These are phyloP conservation scores for Zaprionus taronus DNA, from an alignment of 1,140 invertebrate genomes.

Conservation along the genomic window DNA sequence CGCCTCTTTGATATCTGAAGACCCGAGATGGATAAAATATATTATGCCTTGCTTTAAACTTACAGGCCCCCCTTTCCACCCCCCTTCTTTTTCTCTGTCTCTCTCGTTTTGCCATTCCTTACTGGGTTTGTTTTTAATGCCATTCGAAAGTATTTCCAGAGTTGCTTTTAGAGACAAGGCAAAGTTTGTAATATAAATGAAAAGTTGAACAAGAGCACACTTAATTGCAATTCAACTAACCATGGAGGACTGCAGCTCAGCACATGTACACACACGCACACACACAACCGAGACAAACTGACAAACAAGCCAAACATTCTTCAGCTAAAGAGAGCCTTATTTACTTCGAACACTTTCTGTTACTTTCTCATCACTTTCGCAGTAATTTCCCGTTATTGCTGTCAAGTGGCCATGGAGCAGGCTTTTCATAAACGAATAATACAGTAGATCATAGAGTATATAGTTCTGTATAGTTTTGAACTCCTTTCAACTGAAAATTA, in stretches of 20 bases:
- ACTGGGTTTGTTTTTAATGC: conserved; percentile 15
- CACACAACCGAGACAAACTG: background rate
- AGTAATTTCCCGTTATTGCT: background rate
- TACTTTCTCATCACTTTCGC: background rate
- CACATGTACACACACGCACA: conserved; percentile 1
- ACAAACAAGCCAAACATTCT: background rate
- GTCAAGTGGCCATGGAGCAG: background rate
- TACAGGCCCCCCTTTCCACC: background rate
- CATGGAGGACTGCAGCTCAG: conserved; percentile 3
- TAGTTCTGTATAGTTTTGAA: too few relatives aligned
- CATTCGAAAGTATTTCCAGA: conserved; percentile 30
- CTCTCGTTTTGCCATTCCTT: background rate
- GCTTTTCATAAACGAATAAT: background rate
- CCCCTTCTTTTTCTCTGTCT: too few relatives aligned
- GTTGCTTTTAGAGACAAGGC: conserved; percentile 13
- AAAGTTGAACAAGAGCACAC: conserved; percentile 21
- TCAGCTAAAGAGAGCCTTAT: background rate
- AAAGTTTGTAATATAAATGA: conserved; percentile 8
- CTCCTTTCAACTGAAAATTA: too few relatives aligned
- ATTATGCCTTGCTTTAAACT: conserved; percentile 28
- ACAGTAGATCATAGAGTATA: too few relatives aligned
- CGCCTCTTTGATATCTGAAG: conserved; percentile 14
- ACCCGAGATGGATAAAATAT: conserved; percentile 26
- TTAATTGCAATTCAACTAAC: conserved; percentile 24
- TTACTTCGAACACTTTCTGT: background rate